Percentiles rank a stretch among this genome's conserved stretches.
phyloP scores from a whole-genome alignment of 2,113 vertebrate genomes.

The Pituophis catenifer region DNA sequence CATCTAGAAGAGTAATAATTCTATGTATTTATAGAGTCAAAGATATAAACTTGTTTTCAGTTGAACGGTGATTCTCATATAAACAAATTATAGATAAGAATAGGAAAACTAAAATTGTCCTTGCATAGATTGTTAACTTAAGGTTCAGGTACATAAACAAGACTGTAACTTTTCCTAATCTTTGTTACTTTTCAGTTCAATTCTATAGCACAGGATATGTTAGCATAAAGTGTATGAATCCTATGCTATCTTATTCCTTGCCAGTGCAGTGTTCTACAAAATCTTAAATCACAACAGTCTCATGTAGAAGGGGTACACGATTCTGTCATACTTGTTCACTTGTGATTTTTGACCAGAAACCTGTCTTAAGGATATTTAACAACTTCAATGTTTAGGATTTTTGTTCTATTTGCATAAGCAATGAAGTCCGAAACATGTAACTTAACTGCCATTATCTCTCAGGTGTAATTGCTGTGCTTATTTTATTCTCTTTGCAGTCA shows the following conservation, averaged over 20 bases:
- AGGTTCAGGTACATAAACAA: neutral
- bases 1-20: neutral
- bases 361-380: neutral
- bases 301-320: neutral
- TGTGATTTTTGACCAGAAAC: neutral
- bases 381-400: neutral
- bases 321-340: neutral
- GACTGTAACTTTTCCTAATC: neutral
- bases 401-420: neutral
- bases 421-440: conserved; percentile 44
- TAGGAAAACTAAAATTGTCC: neutral
- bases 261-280: neutral
- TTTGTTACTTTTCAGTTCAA: neutral
- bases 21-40: neutral
- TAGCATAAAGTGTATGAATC: neutral
- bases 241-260: neutral
- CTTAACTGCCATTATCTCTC: conserved; percentile 27
- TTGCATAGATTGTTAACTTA: neutral
- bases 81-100: neutral
- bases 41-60: neutral
- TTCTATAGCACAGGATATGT: neutral
- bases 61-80: neutral
- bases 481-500: neutral
- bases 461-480: conserved; percentile 12
- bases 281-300: neutral